phyloP scores from a whole-genome alignment of 2,888 invertebrate species.

The Pyrgus malvae region DNA sequence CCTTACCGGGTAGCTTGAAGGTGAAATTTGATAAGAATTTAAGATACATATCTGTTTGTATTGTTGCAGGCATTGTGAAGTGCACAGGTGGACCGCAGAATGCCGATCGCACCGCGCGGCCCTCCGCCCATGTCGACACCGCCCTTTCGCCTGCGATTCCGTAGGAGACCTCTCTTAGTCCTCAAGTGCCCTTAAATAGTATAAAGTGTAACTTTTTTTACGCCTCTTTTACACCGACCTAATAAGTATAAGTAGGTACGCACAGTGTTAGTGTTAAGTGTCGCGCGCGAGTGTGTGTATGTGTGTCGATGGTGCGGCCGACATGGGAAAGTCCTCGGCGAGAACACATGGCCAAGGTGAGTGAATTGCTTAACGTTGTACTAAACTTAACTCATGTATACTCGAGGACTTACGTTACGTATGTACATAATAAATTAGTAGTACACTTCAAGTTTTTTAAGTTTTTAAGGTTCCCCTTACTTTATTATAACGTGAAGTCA shows the following conservation, averaged over 20 bases:
- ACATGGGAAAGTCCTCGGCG: constrained; percentile 82
- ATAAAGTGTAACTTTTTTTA: constrained; percentile 78
- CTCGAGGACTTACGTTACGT: not conserved
- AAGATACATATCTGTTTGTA: not conserved
- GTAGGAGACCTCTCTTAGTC: constrained; percentile 70
- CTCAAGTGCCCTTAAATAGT: constrained; percentile 78
- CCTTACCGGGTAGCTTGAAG: no score
- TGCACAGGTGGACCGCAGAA: constrained; percentile 67
- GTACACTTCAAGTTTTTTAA: no score
- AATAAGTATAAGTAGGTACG: constrained; percentile 71
- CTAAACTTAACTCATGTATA: not conserved
- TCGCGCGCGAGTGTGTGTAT: constrained; percentile 68
- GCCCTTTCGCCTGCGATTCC: constrained; percentile 71
- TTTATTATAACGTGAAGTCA: no score
- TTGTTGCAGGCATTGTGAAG: constrained; percentile 72
- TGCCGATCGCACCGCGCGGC: constrained; percentile 80
- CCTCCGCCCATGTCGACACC: constrained; percentile 74
- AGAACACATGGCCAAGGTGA: constrained; percentile 82
- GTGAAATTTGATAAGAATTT: not conserved
- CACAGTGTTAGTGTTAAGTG: constrained; percentile 71
- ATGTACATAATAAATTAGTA: no score
- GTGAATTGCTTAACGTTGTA: constrained; percentile 39
- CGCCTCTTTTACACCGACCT: constrained; percentile 78
- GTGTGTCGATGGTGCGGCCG: constrained; percentile 80
- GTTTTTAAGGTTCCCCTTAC: no score